Evolutionary conservation across 1,140 invertebrate species (phyloP).

Genomic region (Drosophila tristis): DNA sequence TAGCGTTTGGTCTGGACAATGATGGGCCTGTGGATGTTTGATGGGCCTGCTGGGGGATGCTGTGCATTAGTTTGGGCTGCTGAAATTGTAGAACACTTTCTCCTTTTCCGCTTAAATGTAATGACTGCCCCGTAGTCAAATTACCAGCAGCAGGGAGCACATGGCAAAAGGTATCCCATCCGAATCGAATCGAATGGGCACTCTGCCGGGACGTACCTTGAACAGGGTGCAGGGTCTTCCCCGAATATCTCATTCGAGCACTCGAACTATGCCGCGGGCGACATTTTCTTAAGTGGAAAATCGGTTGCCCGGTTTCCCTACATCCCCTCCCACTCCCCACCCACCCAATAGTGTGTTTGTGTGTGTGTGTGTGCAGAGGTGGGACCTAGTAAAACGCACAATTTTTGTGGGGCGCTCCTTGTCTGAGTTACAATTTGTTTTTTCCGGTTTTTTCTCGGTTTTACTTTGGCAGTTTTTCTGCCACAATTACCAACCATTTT

Average conservation of each 20-base stretch:
- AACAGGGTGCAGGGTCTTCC: background rate
- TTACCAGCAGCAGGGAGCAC: slow-evolving; percentile 48
- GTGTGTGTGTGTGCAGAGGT: background rate
- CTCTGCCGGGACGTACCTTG: too few relatives aligned
- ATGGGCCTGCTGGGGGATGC: slow-evolving; percentile 1
- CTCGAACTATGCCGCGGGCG: slow-evolving; percentile 49
- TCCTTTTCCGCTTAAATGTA: slow-evolving; percentile 60
- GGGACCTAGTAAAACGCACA: background rate
- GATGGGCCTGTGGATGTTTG: slow-evolving; percentile 23
- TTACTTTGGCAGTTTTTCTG: background rate
- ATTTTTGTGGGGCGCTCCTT: background rate
- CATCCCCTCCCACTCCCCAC: slow-evolving; percentile 10
- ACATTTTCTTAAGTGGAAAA: slow-evolving; percentile 71
- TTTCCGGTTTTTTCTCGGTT: slow-evolving; percentile 34
- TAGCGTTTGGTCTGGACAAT: slow-evolving; percentile 33
- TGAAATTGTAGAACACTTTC: slow-evolving; percentile 35
- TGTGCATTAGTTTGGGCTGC: background rate
- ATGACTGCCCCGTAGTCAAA: slow-evolving; percentile 72
- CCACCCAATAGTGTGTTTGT: background rate
- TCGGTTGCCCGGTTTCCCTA: slow-evolving; percentile 21
- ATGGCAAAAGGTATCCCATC: background rate
- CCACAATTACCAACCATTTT: slow-evolving; percentile 8
- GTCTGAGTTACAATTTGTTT: slow-evolving; percentile 53
- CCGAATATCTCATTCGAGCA: background rate
- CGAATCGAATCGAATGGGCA: too few relatives aligned